These are phyloP conservation scores for Hyphantria cunea DNA, from an alignment of 1,140 invertebrate species.

Conservation along the genomic window DNA sequence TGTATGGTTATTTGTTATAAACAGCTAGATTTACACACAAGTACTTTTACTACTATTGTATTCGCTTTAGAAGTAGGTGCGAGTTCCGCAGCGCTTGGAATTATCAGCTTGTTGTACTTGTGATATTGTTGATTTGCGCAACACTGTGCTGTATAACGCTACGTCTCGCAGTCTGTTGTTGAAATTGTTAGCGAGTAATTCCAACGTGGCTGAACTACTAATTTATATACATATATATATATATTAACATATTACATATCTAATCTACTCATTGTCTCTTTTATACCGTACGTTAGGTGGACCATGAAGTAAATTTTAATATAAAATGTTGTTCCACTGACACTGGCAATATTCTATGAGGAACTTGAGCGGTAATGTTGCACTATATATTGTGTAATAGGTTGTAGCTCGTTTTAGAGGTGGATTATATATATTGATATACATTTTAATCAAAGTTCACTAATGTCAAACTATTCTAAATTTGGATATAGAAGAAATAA, in stretches of 20 bases:
- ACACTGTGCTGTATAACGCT: slow-evolving; percentile 19
- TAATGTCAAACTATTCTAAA: too few relatives aligned
- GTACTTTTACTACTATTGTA: slow-evolving; percentile 57
- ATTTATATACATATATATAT: slow-evolving; percentile 41
- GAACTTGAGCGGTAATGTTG: too few relatives aligned
- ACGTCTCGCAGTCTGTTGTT: slow-evolving; percentile 30
- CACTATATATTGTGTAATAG: too few relatives aligned
- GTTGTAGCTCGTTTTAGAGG: too few relatives aligned
- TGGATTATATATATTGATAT: too few relatives aligned
- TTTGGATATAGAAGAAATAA: too few relatives aligned
- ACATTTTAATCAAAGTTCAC: too few relatives aligned
- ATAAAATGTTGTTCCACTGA: slow-evolving; percentile 1
- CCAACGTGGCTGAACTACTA: slow-evolving; percentile 37
- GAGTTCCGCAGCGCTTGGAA: slow-evolving; percentile 48
- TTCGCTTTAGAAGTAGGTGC: slow-evolving; percentile 75
- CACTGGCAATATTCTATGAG: background rate
- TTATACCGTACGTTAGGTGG: slow-evolving; percentile 71
- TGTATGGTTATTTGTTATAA: slow-evolving; percentile 59
- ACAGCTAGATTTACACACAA: slow-evolving; percentile 65
- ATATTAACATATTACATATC: slow-evolving; percentile 78
- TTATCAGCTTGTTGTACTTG: slow-evolving; percentile 40
- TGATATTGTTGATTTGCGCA: slow-evolving; percentile 45
- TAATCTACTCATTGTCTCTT: slow-evolving; percentile 67
- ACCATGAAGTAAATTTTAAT: slow-evolving; percentile 52
- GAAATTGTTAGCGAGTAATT: slow-evolving; percentile 31